A percentile compares a stretch with the other conserved stretches of the same genome.
phyloP scores from a whole-genome alignment of 2,888 invertebrate genomes.

The Adelphocoris suturalis region DNA sequence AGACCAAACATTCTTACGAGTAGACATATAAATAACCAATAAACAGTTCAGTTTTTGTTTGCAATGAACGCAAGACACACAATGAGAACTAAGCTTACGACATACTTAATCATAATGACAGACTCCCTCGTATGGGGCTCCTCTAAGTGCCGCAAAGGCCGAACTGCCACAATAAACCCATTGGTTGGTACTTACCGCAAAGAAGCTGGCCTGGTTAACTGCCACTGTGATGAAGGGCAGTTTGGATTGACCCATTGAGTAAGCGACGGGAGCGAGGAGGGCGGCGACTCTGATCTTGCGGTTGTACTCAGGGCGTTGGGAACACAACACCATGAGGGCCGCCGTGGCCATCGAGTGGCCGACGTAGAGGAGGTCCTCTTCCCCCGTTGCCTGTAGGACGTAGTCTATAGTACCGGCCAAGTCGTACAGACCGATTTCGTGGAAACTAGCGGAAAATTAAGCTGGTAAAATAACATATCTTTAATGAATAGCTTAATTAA shows the following conservation, averaged over 20 bases:
- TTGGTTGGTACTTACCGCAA: slow-evolving; percentile 46
- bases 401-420: slow-evolving; percentile 81
- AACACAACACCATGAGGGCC: slow-evolving; percentile 74
- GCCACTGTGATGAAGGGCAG: slow-evolving; percentile 50
- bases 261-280: slow-evolving; percentile 75
- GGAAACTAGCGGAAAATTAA: slow-evolving; percentile 78
- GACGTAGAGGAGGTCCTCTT: slow-evolving; percentile 79
- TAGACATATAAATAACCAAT: no score
- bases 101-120: no score
- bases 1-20: no score
- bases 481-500: no score
- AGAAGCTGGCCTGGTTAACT: slow-evolving; percentile 49
- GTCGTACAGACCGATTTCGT: slow-evolving; percentile 81
- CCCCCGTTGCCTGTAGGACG: slow-evolving; percentile 78
- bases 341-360: slow-evolving; percentile 79
- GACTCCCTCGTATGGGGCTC: no score
- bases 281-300: slow-evolving; percentile 73
- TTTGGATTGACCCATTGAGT: slow-evolving; percentile 61
- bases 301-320: slow-evolving; percentile 75
- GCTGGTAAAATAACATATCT: neutral
- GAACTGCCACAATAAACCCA: neutral
- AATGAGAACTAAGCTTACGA: no score
- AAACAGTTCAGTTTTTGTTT: no score
- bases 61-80: no score
- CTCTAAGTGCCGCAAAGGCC: neutral